A percentile compares a stretch with the other conserved stretches of the same genome.
phyloP scores from a whole-genome alignment of 1,140 invertebrate species.

The Chrysomallon squamiferum region DNA sequence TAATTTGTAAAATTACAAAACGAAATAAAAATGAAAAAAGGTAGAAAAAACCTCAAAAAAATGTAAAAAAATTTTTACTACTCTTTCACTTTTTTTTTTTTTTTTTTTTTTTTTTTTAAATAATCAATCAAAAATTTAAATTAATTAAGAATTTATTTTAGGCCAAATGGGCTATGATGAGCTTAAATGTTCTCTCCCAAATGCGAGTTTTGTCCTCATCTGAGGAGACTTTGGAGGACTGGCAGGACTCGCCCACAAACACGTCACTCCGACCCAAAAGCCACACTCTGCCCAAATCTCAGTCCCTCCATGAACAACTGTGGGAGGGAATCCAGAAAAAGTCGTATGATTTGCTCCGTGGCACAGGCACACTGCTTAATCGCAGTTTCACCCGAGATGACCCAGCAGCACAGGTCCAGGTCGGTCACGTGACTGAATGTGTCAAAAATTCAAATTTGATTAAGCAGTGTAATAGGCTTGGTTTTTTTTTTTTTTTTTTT shows the following conservation, averaged over 20 bases:
- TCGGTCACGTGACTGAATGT: not conserved
- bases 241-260: conserved; percentile 36
- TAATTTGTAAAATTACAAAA: too few relatives aligned
- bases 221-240: conserved; percentile 54
- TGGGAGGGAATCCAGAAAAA: conserved; percentile 58
- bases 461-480: not conserved
- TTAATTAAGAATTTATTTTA: conserved; percentile 17
- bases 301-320: conserved; percentile 47
- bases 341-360: conserved; percentile 55
- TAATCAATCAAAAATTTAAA: too few relatives aligned
- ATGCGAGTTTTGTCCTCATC: conserved; percentile 32
- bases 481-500: too few relatives aligned
- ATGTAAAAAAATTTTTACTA: too few relatives aligned
- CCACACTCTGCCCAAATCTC: conserved; percentile 52
- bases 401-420: conserved; percentile 2
- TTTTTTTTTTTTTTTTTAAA: too few relatives aligned
- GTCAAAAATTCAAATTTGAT: not conserved
- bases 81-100: too few relatives aligned
- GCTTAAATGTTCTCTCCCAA: conserved; percentile 27
- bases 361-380: conserved; percentile 49
- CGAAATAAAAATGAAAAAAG: too few relatives aligned
- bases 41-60: too few relatives aligned
- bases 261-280: conserved; percentile 42
- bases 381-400: conserved; percentile 25
- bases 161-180: conserved; percentile 49